phyloP scores from a whole-genome alignment of 2,888 invertebrate species.

The Acanthoscelides obtectus region DNA sequence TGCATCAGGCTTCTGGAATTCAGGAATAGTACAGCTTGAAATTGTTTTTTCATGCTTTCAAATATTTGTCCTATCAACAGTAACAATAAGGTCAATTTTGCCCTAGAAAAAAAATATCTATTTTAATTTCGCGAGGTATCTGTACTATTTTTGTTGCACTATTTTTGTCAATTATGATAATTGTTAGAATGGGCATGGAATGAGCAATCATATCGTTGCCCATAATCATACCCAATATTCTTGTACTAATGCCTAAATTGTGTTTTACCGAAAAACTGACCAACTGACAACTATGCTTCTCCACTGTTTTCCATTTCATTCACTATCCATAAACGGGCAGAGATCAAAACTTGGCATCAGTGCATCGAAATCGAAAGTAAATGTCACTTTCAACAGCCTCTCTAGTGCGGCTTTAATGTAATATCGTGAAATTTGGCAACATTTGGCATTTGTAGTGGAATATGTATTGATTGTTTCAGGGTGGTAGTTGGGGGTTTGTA shows the following conservation, averaged over 20 bases:
- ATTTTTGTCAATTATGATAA: too few relatives aligned
- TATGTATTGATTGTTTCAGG: constrained; percentile 48
- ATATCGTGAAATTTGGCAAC: constrained; percentile 42
- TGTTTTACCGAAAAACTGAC: neutral
- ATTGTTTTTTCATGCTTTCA: too few relatives aligned
- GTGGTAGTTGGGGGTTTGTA: constrained; percentile 23
- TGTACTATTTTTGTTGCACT: too few relatives aligned
- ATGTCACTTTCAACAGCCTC: neutral
- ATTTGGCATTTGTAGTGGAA: constrained; percentile 44
- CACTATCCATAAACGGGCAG: neutral
- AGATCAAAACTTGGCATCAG: neutral
- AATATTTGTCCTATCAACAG: too few relatives aligned
- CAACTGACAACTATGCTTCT: neutral
- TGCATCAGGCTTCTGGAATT: too few relatives aligned
- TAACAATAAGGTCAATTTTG: too few relatives aligned
- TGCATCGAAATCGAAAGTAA: neutral
- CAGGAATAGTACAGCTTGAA: too few relatives aligned
- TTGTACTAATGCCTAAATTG: neutral
- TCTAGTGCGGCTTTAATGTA: neutral
- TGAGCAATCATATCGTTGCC: too few relatives aligned
- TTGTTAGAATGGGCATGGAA: too few relatives aligned
- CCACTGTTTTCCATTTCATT: neutral
- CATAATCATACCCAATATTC: too few relatives aligned
- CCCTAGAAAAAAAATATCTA: too few relatives aligned
- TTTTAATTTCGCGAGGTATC: too few relatives aligned